Base-by-base conservation (phyloP, 2,888 invertebrate species). In the Agrochola lychnidis region DNA sequence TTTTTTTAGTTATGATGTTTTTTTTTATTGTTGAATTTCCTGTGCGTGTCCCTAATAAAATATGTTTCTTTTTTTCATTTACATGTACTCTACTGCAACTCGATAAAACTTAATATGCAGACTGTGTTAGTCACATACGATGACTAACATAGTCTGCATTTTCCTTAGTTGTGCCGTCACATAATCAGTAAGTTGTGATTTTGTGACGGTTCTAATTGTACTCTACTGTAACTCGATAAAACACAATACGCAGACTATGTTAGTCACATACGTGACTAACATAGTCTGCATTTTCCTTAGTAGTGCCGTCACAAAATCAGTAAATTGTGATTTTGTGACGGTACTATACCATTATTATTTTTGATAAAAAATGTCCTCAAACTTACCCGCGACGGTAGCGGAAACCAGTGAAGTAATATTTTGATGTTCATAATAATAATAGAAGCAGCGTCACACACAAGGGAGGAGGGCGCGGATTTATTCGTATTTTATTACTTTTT, bases 401-500 rank as follows among this genome's bases (percentile, higher is more conserved):
- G 89, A 90, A 90, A 79, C 88, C 89, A 86, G 88, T 87, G 90
- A 86, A 91, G 94, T 92, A 93, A 95, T 95, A 95, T 95, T 95
- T 94, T 93, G 94, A 93, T 94, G 94, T 94, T 94, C 94, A 94
- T 95, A 94, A 95, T 95, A 94, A 95, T 95, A 94, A 94, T 92
- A 93, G 92, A 90, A 92, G 93, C 90, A 89, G 92, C 92, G 93
- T 92, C 93, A 91, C 87, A 93, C 93, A 91, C 88, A 85, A 91
- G 94, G 94, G 94, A 84, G 89, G 88, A 87, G 92, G 93, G 93
- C 89, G 87, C 89, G 94, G 95, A 96, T 96, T 96, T 96, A 96
- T 96, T 94, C 91, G 90, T 90, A 92, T 96, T 96, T 96, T 96
- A 96, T 96, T 96, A 95, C 96, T 94, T 95, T 96, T 96, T 96